phyloP scores from a whole-genome alignment of 2,797 vertebrate species.

The Chiroxiphia lanceolata region DNA sequence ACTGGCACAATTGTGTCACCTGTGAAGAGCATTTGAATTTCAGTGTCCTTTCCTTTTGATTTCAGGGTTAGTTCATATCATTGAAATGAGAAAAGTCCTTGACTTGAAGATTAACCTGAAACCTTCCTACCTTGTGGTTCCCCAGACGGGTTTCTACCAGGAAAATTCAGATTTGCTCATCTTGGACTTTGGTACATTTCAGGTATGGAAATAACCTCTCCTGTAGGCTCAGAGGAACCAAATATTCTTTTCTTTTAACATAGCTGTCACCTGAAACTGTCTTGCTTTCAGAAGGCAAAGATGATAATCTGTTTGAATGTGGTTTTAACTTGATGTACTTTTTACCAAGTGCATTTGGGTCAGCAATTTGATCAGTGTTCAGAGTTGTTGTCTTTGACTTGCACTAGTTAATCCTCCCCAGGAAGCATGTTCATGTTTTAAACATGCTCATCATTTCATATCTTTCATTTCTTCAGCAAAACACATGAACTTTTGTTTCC shows the following conservation, averaged over 20 bases:
- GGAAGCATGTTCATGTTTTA: not conserved
- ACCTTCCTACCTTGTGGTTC: constrained; percentile 91
- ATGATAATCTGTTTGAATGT: not conserved
- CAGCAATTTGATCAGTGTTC: not conserved
- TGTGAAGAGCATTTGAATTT: not conserved
- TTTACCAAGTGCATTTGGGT: not conserved
- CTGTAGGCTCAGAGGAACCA: not conserved
- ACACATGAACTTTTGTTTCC: not conserved
- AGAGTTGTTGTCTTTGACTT: not conserved
- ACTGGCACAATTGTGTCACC: not conserved
- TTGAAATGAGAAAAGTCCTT: constrained; percentile 91
- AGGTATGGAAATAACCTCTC: constrained; percentile 69
- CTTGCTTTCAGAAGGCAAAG: not conserved
- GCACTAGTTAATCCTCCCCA: not conserved
- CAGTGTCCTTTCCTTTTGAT: not conserved
- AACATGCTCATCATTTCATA: not conserved
- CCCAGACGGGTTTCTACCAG: constrained; percentile 86
- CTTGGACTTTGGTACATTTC: constrained; percentile 91
- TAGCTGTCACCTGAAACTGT: not conserved
- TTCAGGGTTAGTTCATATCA: constrained; percentile 90
- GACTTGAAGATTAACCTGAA: constrained; percentile 90
- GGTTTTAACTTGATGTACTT: not conserved
- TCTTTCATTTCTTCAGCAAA: not conserved
- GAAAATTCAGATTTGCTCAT: constrained; percentile 84
- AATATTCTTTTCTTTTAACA: not conserved